Evolutionary conservation across 2,888 invertebrate genomes (phyloP).

Genomic region (Dasysyrphus albostriatus): DNA sequence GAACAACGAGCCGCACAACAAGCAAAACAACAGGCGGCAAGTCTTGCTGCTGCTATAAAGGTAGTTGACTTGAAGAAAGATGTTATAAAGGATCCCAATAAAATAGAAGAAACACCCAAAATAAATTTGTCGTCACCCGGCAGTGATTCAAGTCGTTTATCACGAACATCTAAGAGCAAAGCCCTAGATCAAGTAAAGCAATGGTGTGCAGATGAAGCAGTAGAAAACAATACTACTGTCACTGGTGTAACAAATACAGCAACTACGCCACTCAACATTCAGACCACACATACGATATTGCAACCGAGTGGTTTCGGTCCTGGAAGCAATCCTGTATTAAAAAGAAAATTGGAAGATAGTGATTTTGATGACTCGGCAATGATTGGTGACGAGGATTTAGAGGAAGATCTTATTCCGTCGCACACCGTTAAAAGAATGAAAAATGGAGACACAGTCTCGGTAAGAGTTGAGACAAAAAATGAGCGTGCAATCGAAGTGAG

Average conservation of each 20-base stretch:
- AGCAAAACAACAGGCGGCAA: slow-evolving; percentile 79
- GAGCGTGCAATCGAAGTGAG: slow-evolving; percentile 77
- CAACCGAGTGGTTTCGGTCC: slow-evolving; percentile 8
- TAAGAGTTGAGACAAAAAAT: slow-evolving; percentile 81
- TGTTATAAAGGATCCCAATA: slow-evolving; percentile 82
- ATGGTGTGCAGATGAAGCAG: slow-evolving; percentile 89
- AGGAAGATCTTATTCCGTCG: slow-evolving; percentile 85
- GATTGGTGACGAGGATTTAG: slow-evolving; percentile 85
- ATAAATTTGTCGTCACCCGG: slow-evolving; percentile 77
- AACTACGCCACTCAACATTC: slow-evolving; percentile 56
- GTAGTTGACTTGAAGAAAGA: slow-evolving; percentile 81
- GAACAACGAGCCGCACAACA: slow-evolving; percentile 86
- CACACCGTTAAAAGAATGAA: slow-evolving; percentile 85
- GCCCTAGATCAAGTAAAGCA: slow-evolving; percentile 93
- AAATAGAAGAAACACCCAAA: slow-evolving; percentile 71
- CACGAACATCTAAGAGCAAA: slow-evolving; percentile 88
- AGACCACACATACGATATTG: slow-evolving; percentile 53
- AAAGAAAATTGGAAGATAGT: slow-evolving; percentile 84
- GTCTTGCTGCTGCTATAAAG: slow-evolving; percentile 74
- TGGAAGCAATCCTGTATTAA: slow-evolving; percentile 78
- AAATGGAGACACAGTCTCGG: slow-evolving; percentile 81
- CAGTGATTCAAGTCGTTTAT: slow-evolving; percentile 80
- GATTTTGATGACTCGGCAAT: slow-evolving; percentile 84
- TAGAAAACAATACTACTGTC: slow-evolving; percentile 79
- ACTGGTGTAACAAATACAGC: slow-evolving; percentile 71